Conservation (phyloP, 2,113 vertebrate genomes). For the Piprites chloris region DNA sequence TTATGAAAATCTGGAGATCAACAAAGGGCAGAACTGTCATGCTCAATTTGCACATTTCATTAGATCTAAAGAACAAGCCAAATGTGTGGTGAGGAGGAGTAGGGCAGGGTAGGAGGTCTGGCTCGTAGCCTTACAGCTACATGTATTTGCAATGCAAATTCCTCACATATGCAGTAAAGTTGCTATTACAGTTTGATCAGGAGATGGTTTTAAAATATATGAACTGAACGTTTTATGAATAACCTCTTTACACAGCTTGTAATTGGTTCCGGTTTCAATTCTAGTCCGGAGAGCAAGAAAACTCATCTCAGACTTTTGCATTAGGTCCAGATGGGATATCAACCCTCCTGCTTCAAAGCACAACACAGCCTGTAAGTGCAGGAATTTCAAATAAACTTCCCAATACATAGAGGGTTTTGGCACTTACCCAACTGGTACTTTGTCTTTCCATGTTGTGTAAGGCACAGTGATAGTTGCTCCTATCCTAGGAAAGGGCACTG, state of each 20-base stretch:
- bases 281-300: not conserved
- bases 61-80: constrained; percentile 25
- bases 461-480: not conserved
- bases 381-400: not conserved
- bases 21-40: constrained; percentile 7
- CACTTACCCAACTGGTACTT: not conserved
- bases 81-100: not conserved
- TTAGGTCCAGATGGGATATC: not conserved
- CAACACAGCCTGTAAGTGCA: not conserved
- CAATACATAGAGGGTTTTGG: not conserved
- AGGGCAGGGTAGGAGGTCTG: constrained; percentile 50
- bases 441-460: not conserved
- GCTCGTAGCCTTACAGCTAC: not conserved
- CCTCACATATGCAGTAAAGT: not conserved
- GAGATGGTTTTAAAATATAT: constrained; percentile 4
- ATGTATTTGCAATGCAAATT: constrained; percentile 51
- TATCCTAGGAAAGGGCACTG: not conserved
- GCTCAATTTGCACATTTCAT: constrained; percentile 54
- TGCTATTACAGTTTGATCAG: constrained; percentile 10
- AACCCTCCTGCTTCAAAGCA: not conserved
- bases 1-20: constrained; percentile 28
- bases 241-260: not conserved
- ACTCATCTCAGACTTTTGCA: not conserved
- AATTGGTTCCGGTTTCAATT: not conserved
- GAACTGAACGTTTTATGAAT: not conserved